Conservation (phyloP, 2,888 invertebrate genomes). For the Dryobota labecula region DNA sequence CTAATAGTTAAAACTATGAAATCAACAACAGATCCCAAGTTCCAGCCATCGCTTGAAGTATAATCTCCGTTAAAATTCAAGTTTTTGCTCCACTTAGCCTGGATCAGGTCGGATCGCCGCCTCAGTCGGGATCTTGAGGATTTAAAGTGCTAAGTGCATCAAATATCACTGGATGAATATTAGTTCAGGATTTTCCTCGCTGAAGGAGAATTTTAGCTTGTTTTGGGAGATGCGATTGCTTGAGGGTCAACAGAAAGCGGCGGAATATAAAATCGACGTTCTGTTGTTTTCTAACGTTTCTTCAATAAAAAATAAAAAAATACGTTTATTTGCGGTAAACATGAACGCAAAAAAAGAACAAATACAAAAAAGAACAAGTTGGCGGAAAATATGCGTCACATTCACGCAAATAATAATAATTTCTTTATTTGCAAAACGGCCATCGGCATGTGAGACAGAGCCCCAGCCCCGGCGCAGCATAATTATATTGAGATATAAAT, state of each 20-base stretch:
- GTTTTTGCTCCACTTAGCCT: slow-evolving; percentile 62
- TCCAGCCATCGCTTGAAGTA: slow-evolving; percentile 34
- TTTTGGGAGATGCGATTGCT: not conserved
- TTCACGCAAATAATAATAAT: too few relatives aligned
- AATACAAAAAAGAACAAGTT: too few relatives aligned
- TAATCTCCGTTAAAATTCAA: slow-evolving; percentile 70
- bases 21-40: slow-evolving; percentile 5
- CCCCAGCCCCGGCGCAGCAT: too few relatives aligned
- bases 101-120: slow-evolving; percentile 54
- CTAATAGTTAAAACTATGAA: slow-evolving; percentile 20
- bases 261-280: not conserved
- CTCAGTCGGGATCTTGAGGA: slow-evolving; percentile 30
- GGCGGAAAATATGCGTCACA: too few relatives aligned
- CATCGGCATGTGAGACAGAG: too few relatives aligned
- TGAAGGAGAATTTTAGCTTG: slow-evolving; percentile 18
- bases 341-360: too few relatives aligned
- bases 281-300: not conserved
- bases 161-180: slow-evolving; percentile 53
- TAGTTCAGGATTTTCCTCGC: slow-evolving; percentile 23
- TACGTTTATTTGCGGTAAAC: too few relatives aligned
- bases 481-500: too few relatives aligned
- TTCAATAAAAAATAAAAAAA: too few relatives aligned
- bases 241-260: not conserved
- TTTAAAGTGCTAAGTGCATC: slow-evolving; percentile 56
- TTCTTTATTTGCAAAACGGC: too few relatives aligned